Base-by-base conservation (phyloP, 2,113 vertebrate genomes). In the Halcyon malimbica region DNA sequence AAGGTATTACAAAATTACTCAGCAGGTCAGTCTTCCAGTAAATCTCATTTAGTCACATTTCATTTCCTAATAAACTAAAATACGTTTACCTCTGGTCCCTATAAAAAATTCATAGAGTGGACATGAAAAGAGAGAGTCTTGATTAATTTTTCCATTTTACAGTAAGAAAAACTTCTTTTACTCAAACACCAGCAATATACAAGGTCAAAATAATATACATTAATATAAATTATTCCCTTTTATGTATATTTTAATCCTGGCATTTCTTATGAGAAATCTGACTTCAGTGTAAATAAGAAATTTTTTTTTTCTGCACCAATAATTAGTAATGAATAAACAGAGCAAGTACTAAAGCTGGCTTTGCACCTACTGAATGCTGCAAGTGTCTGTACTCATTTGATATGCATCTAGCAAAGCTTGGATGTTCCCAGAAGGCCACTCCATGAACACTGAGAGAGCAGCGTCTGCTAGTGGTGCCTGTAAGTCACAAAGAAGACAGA, bases 281-380 rank as follows among this genome's bases (percentile, higher is more conserved):
- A 96, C 92, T 92, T 48, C 59, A 95, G 75, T 92, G 51, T 83
- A 97, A 97, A 96, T 93, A 96, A 95, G 87, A 95, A 96, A 91
- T 4, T 11, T 7, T 53, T 89, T 53, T 90, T 82, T 96, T 95
- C 92, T 92, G 94, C 14, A 77, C 12, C 63, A 83, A 42, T 94
- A 50, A 96, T 97, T 98, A 98, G 97, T 96, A 97, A 95, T 97
- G 96, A 98, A 98, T 97, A 98, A 98, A 98, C 98, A 98, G 97
- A 98, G 98, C 98, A 98, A 98, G 98, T 98, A 99, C 97, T 98
- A 98, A 98, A 99, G 99, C 98, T 99, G 99, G 99, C 98, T 98
- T 99, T 99, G 99, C 99, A 99, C 99, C 99, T 99, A 99, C 99
- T 99, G 99, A 99, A 99, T 99, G 99, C 99, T 99, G 99, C 99